Evolutionary conservation across 64 coral and sea anemone species (phyloP).

Genomic region (Catalaphyllia jardinei): DNA sequence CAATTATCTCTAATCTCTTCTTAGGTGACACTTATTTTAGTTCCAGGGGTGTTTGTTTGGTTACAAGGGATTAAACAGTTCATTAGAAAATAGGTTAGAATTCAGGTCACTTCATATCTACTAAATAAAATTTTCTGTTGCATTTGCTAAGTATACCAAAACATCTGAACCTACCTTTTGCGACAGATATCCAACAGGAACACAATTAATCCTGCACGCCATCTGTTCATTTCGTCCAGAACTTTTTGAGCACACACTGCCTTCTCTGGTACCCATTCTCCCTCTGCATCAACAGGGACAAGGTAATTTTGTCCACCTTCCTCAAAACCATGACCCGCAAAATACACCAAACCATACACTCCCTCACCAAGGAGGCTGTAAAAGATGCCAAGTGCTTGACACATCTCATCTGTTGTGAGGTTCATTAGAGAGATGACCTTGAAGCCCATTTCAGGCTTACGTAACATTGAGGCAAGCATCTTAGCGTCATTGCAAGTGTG

Average conservation of each 20-base stretch:
- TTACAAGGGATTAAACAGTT: too few species aligned
- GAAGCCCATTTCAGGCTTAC: constrained; percentile 84
- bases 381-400: constrained; percentile 69
- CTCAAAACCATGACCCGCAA: constrained; percentile 93
- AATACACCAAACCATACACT: constrained; percentile 86
- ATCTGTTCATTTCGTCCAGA: constrained; percentile 67
- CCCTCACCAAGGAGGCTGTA: constrained; percentile 54
- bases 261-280: constrained; percentile 70
- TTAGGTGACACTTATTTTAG: too few species aligned
- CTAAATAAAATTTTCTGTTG: too few species aligned
- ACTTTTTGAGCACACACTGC: constrained; percentile 81
- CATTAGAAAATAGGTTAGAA: too few species aligned
- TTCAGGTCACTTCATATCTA: too few species aligned
- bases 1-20: too few species aligned
- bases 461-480: constrained; percentile 79
- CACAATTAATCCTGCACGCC: constrained; percentile 60
- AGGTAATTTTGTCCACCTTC: constrained; percentile 86
- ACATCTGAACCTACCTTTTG: constrained; percentile 59
- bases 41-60: too few species aligned
- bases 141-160: not conserved
- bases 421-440: constrained; percentile 91
- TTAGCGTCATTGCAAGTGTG: constrained; percentile 79
- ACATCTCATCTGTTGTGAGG: constrained; percentile 73
- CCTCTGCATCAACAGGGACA: constrained; percentile 65
- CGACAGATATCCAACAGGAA: constrained; percentile 94